These are phyloP conservation scores for Myotis daubentonii DNA, from an alignment of 2,797 vertebrate genomes.

Conservation along the genomic window DNA sequence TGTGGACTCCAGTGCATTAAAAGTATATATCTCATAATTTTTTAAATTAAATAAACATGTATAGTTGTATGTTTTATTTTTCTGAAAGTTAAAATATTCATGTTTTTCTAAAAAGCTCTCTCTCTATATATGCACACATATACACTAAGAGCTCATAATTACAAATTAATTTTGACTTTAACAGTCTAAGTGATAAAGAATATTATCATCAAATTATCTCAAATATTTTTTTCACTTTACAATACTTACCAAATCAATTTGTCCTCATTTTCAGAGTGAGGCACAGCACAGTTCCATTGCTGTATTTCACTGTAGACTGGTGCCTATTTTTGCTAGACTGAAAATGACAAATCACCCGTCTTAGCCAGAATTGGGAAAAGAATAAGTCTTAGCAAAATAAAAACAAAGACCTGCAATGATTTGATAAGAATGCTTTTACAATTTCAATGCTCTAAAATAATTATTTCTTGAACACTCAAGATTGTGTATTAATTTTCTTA, in stretches of 20 bases:
- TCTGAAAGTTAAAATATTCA: not conserved
- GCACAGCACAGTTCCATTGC: not conserved
- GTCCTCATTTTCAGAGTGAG: not conserved
- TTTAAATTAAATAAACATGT: not conserved
- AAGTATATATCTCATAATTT: not conserved
- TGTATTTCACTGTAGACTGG: not conserved
- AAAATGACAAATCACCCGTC: not conserved
- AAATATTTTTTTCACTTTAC: not conserved
- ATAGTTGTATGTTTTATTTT: not conserved
- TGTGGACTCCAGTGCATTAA: not conserved
- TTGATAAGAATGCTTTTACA: not conserved
- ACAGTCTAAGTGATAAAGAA: not conserved
- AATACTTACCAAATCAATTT: not conserved
- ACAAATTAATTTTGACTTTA: not conserved
- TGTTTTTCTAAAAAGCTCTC: not conserved
- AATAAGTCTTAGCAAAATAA: not conserved
- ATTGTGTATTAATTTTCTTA: not conserved
- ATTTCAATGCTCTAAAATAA: not conserved
- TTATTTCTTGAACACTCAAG: not conserved
- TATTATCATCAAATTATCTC: not conserved
- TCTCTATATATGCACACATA: not conserved
- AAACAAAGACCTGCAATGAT: not conserved
- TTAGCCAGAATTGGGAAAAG: not conserved
- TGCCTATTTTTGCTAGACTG: not conserved
- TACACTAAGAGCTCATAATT: not conserved